Evolutionary conservation across 2,888 invertebrate species (phyloP).

Genomic region (Lissonota sp.): DNA sequence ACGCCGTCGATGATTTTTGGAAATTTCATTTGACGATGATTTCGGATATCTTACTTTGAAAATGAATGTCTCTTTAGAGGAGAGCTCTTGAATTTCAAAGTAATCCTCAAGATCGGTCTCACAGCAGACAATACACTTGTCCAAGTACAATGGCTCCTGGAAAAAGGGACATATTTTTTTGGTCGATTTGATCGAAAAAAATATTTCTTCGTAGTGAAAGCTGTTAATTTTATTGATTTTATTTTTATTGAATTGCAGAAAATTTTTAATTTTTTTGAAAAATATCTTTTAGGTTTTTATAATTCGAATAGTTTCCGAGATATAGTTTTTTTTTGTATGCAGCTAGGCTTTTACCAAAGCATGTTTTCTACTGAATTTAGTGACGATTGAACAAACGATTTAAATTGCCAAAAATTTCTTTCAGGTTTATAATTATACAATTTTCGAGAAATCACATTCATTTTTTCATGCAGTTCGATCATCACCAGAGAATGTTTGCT

Average conservation of each 20-base stretch:
- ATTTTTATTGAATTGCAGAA: not conserved
- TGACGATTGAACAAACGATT: no score
- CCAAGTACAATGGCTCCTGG: constrained; percentile 94
- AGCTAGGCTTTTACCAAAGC: no score
- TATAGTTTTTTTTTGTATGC: no score
- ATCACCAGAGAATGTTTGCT: no score
- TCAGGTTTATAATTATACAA: no score
- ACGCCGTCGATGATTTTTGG: not conserved
- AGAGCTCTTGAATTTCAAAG: constrained; percentile 97
- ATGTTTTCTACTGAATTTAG: no score
- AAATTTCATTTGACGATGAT: constrained; percentile 24
- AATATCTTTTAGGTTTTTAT: not conserved
- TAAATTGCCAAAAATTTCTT: no score
- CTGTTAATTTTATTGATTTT: not conserved
- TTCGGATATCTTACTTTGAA: constrained; percentile 90
- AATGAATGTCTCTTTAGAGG: constrained; percentile 96
- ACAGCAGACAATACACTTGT: constrained; percentile 95
- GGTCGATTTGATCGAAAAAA: not conserved
- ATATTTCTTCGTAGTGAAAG: no score
- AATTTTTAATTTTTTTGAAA: constrained; percentile 3
- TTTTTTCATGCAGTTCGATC: no score
- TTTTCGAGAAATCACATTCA: no score
- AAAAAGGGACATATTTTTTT: constrained; percentile 48
- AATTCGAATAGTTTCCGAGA: no score
- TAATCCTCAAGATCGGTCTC: constrained; percentile 97